phyloP scores from a whole-genome alignment of 2,888 invertebrate genomes.

The Caenorhabditis japonica region DNA sequence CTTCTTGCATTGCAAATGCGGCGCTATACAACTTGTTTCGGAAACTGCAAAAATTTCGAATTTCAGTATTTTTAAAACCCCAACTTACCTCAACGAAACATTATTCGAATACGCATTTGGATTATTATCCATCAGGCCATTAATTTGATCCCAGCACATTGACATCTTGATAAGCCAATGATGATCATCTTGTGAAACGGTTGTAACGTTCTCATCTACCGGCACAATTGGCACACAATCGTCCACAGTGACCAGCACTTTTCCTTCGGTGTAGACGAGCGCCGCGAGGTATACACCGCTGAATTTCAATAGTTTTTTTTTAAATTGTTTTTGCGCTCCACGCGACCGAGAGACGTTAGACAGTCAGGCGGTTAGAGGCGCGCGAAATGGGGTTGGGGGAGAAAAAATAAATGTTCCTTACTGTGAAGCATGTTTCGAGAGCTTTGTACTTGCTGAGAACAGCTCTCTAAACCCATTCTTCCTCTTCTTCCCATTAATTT shows the following conservation, averaged over 20 bases:
- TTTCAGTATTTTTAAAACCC: background rate
- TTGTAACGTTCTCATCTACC: constrained; percentile 62
- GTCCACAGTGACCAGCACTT: constrained; percentile 94
- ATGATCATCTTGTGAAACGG: constrained; percentile 82
- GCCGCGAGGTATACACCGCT: constrained; percentile 95
- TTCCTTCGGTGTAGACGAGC: constrained; percentile 93
- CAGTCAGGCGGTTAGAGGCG: no score
- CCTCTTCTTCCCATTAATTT: constrained; percentile 58
- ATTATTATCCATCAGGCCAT: constrained; percentile 57
- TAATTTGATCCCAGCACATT: constrained; percentile 88
- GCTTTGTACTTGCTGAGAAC: constrained; percentile 95
- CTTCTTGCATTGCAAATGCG: constrained; percentile 88
- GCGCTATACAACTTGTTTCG: constrained; percentile 87
- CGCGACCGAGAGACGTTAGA: no score
- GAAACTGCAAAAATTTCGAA: constrained; percentile 50
- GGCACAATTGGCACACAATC: constrained; percentile 92
- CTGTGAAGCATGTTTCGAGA: constrained; percentile 87
- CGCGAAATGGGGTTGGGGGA: no score
- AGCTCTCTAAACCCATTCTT: constrained; percentile 86
- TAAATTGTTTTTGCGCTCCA: no score
- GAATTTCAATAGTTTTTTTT: constrained; percentile 67
- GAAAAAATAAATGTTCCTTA: background rate
- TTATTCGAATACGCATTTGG: constrained; percentile 64
- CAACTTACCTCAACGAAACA: constrained; percentile 54
- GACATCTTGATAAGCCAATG: constrained; percentile 98